These are phyloP conservation scores for Acromyrmex charruanus DNA, from an alignment of 1,140 invertebrate species.

Conservation along the genomic window DNA sequence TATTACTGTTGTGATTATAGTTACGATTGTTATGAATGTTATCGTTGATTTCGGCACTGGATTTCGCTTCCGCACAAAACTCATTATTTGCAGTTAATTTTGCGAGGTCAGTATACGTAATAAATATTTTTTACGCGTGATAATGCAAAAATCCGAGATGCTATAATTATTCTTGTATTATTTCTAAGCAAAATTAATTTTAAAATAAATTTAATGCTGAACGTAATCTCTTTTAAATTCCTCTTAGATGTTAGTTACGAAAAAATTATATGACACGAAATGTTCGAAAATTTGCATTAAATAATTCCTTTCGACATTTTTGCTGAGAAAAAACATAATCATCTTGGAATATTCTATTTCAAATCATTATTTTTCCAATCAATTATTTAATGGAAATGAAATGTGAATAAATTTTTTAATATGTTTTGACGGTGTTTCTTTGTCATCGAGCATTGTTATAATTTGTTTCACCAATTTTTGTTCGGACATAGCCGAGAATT, in stretches of 20 bases:
- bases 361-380: neutral
- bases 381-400: neutral
- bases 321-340: neutral
- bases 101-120: neutral
- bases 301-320: neutral
- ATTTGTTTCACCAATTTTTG: neutral
- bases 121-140: neutral
- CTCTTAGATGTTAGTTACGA: neutral
- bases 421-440: neutral
- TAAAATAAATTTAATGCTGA: neutral
- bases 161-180: neutral
- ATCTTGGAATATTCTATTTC: neutral
- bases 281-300: neutral
- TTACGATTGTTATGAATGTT: neutral
- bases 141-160: neutral
- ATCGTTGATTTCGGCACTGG: neutral
- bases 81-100: neutral
- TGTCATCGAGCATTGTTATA: constrained; percentile 2
- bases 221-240: too few species aligned
- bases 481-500: neutral
- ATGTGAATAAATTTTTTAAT: constrained; percentile 10
- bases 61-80: neutral
- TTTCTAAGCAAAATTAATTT: neutral
- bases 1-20: too few species aligned
- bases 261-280: neutral